A percentile compares a stretch with the other conserved stretches of the same genome.
Evolutionary conservation across 2,113 vertebrate species (phyloP).

Genomic region (Arizona elegans): DNA sequence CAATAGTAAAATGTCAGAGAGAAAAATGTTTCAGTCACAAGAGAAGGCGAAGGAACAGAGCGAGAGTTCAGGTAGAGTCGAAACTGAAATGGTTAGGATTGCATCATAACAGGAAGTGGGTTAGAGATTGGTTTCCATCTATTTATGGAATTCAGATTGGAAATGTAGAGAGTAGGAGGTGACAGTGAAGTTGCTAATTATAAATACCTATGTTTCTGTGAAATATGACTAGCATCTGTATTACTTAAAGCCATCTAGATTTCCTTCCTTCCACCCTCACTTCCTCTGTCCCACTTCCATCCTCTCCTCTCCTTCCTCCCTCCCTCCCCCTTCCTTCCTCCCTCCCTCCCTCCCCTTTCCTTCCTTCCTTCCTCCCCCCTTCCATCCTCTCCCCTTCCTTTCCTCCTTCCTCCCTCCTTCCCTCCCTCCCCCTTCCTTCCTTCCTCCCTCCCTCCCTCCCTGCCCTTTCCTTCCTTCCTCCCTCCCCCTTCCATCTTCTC

Average conservation of each 20-base stretch:
- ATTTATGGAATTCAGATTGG: constrained; percentile 75
- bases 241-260: constrained; percentile 66
- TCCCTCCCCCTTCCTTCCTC: neutral
- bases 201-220: constrained; percentile 76
- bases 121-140: constrained; percentile 67
- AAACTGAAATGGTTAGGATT: constrained; percentile 69
- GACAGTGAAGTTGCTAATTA: constrained; percentile 67
- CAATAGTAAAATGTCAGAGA: constrained; percentile 27
- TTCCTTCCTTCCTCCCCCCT: neutral
- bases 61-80: constrained; percentile 25
- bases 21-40: constrained; percentile 64
- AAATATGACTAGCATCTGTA: constrained; percentile 75
- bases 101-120: constrained; percentile 75
- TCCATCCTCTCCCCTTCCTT: too few relatives aligned
- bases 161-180: constrained; percentile 74
- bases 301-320: too few relatives aligned
- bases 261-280: neutral
- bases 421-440: too few relatives aligned
- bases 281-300: too few relatives aligned
- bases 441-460: too few relatives aligned
- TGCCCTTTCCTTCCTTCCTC: too few relatives aligned
- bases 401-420: too few relatives aligned
- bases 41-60: neutral
- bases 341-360: neutral
- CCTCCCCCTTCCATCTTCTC: too few relatives aligned